Evolutionary conservation across 2,113 vertebrate species (phyloP).

Genomic region (Neogale vison): DNA sequence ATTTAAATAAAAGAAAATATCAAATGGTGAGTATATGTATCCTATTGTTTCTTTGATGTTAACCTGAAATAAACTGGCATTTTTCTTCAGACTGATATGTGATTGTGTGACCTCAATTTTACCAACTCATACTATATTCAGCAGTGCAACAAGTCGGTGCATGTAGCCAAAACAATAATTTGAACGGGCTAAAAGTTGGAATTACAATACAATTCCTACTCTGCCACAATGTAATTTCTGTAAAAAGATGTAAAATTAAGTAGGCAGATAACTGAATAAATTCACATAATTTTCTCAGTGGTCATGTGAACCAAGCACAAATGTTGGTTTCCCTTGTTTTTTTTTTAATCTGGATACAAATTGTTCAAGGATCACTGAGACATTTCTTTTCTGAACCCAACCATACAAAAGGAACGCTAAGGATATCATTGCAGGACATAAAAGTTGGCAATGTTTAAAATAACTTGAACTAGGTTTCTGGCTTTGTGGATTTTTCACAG

Average conservation of each 20-base stretch:
- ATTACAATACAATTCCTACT: neutral
- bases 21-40: neutral
- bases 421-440: constrained; percentile 1
- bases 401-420: constrained; percentile 27
- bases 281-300: neutral
- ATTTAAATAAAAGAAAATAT: neutral
- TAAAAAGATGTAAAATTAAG: neutral
- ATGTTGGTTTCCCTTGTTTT: neutral
- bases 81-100: neutral
- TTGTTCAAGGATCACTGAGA: neutral
- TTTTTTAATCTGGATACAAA: neutral
- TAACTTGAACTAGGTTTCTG: neutral
- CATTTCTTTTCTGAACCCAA: constrained; percentile 13
- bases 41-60: neutral
- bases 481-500: neutral
- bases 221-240: neutral
- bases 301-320: neutral
- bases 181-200: neutral
- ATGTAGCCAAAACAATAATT: neutral
- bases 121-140: neutral
- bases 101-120: neutral
- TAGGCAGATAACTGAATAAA: neutral
- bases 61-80: neutral
- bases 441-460: constrained; percentile 53
- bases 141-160: neutral